These are phyloP conservation scores for Rhagonycha fulva DNA, from an alignment of 2,888 invertebrate genomes.

Conservation along the genomic window DNA sequence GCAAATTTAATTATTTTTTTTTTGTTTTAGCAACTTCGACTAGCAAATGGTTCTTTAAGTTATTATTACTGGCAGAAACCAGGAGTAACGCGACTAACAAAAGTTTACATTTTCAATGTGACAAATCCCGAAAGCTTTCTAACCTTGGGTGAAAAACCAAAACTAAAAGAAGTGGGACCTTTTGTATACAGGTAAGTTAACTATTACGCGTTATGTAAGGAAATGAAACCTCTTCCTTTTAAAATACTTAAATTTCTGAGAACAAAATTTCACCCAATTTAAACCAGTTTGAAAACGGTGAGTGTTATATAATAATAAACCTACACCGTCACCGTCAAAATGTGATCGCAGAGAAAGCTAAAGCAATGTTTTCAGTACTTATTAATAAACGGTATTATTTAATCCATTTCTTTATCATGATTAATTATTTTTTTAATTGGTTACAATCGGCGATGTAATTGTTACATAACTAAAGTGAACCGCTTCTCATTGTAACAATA, in stretches of 20 bases:
- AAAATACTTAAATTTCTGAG: background rate
- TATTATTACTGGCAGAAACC: conserved; percentile 90
- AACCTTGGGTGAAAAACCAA: conserved; percentile 77
- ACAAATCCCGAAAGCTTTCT: conserved; percentile 84
- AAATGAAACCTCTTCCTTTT: background rate
- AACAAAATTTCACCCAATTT: background rate
- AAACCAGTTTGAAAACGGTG: background rate
- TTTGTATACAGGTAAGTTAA: conserved; percentile 80
- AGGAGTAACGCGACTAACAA: conserved; percentile 80
- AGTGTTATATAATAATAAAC: background rate
- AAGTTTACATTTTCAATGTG: conserved; percentile 88
- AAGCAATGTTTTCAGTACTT: background rate
- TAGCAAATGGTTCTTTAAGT: conserved; percentile 83
- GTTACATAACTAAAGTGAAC: background rate
- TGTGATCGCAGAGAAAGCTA: background rate
- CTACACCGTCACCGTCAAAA: background rate
- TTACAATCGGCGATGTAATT: background rate
- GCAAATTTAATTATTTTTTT: no score
- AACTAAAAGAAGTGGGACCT: conserved; percentile 80
- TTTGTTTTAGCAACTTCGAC: conserved; percentile 74
- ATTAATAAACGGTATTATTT: background rate
- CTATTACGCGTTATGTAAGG: background rate
- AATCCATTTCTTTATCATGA: background rate
- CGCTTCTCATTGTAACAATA: background rate
- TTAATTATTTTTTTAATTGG: background rate